Conservation (phyloP, 64 coral and sea anemone species). For the Pocillopora verrucosa region DNA sequence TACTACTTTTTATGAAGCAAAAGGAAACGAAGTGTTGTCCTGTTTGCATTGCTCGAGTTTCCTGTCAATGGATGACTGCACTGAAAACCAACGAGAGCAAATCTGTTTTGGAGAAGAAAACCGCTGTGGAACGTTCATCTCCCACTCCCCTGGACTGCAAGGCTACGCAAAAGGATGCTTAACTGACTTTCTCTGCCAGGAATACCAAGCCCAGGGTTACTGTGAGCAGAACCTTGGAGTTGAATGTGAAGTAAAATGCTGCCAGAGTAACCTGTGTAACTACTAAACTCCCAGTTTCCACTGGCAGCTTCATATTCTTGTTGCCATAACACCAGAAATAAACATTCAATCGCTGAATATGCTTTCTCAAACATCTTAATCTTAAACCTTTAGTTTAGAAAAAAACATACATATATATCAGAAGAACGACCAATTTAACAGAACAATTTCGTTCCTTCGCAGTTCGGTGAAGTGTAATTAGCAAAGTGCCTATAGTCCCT, state of each 20-base stretch:
- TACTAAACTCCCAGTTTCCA: no score
- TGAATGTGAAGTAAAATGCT: slow-evolving; percentile 1
- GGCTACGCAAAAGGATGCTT: slow-evolving; percentile 10
- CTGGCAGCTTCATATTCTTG: no score
- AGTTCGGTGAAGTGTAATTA: no score
- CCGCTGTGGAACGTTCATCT: background rate
- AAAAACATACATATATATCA: no score
- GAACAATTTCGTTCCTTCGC: no score
- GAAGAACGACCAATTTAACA: no score
- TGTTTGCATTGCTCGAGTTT: background rate
- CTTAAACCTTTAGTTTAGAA: no score
- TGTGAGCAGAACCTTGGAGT: background rate
- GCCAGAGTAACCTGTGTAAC: background rate
- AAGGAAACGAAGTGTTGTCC: background rate
- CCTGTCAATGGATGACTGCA: background rate
- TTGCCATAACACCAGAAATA: no score
- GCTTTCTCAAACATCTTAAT: no score
- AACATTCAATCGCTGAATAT: no score
- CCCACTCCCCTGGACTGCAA: no score
- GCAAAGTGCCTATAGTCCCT: no score
- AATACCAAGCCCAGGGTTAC: background rate
- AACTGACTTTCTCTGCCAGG: background rate
- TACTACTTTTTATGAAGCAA: background rate
- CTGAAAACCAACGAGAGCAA: background rate
- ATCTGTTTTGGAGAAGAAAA: background rate